Evolutionary conservation across 2,113 vertebrate genomes (phyloP), one percentile per base, ranked within the genome.

Genomic region (Limnothrissa miodon): DNA sequence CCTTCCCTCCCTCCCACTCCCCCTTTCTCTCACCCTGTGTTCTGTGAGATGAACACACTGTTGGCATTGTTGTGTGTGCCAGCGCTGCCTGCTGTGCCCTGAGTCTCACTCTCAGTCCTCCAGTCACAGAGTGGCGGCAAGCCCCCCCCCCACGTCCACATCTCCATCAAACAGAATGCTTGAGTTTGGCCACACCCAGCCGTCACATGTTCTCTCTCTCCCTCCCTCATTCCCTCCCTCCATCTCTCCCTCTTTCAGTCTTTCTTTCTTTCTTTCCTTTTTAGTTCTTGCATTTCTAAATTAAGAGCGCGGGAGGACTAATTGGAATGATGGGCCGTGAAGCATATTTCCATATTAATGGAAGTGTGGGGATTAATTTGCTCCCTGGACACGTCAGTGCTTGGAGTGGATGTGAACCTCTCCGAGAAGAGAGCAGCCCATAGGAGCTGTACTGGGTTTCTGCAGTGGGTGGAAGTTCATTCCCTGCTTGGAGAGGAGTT

Each of bases 341-440:
- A 83, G 44, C 79, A 81, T 85, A 87, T 86, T 89, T 87, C 81
- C 86, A 89, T 89, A 87, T 89, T 89, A 83, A 89, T 87, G 80
- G 83, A 86, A 83, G 81, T 51, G 81, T 79, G 79, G 82, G 84
- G 85, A 87, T 84, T 89, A 87, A 87, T 87, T 89, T 86, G 86
- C 44, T 89, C 86, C 85, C 86, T 78, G 83, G 83, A 83, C 85
- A 0, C 56, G 78, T 80, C 46, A 78, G 78, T 80, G 82, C 82
- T 81, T 81, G 83, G 84, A 89, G 87, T 87, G 87, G 85, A 78
- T 83, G 83, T 82, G 84, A 85, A 84, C 85, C 84, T 81, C 82
- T 84, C 81, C 44, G 36, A 25, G 79, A n/a, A 19, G 81, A 79
- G 66, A 33, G 33, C 17, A 74, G 1, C 29, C 33, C 33, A 33